Percentiles rank a stretch among this genome's conserved stretches.
These are phyloP conservation scores for Toxotes jaculatrix DNA, from an alignment of 2,113 vertebrate genomes.

Conservation along the genomic window DNA sequence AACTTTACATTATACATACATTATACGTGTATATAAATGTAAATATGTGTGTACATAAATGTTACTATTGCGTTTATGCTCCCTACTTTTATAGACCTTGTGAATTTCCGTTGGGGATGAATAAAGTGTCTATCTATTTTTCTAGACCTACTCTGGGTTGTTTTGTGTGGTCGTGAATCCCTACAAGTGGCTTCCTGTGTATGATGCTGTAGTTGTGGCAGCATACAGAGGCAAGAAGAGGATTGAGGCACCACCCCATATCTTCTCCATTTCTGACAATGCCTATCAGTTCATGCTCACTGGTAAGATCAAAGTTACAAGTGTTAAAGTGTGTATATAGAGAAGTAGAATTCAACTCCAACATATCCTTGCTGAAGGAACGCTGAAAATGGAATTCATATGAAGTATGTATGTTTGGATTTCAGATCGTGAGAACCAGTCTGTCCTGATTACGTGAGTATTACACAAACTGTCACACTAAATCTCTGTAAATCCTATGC, in stretches of 20 bases:
- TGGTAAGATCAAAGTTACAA: not conserved
- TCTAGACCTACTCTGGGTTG: conserved; percentile 23
- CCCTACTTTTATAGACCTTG: not conserved
- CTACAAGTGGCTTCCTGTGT: conserved; percentile 46
- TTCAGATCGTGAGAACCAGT: conserved; percentile 86
- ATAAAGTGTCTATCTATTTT: conserved; percentile 16
- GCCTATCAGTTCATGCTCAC: conserved; percentile 41
- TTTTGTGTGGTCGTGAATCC: conserved; percentile 31
- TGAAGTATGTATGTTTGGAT: not conserved
- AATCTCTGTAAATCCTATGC: not conserved
- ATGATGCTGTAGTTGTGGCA: not conserved
- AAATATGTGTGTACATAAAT: not conserved
- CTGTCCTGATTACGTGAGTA: conserved; percentile 89
- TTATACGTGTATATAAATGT: not conserved
- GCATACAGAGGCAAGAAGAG: conserved; percentile 43
- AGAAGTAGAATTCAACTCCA: not conserved
- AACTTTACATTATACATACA: not conserved
- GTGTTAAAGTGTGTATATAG: too few species aligned
- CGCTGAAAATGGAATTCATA: too few species aligned
- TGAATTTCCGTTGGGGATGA: not conserved
- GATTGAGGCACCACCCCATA: conserved; percentile 38
- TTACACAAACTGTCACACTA: not conserved
- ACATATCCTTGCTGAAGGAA: too few species aligned
- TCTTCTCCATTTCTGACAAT: conserved; percentile 44
- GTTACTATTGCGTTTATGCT: not conserved